Evolutionary conservation across 2,888 invertebrate species (phyloP), one percentile per base, ranked within the genome.

Genomic region (Lumbricus terrestris): DNA sequence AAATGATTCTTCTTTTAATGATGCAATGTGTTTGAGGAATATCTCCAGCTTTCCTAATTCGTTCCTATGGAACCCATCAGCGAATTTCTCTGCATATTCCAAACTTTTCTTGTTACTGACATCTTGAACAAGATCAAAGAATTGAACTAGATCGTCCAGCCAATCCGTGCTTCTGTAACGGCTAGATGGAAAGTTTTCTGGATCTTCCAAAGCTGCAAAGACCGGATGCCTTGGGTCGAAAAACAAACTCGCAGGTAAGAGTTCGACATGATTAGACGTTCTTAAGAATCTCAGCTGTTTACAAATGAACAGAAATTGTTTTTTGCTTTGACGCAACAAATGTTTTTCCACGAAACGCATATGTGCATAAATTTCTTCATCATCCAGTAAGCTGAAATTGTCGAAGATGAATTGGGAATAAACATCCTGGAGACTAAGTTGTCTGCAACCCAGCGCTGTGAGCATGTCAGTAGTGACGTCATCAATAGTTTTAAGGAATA

Each of bases 161-260:
- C 93, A 93, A 35, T 92, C 91, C 90, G 91, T 92, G n/a, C 91
- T 92, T n/a, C 89, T 89, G 90, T 91, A 92, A 20, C 92, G 92
- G 18, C 90, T 18, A n/a, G 92, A 92, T n/a, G 93, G 92, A 82
- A 93, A 92, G 34, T 89, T 88, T n/a, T 85, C 42, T 18, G 88
- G 38, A 23, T 23, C 20, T 83, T 90, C 89, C 18, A 93, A 91
- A 11, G 90, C 90, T 54, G 91, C 91, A 91, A 92, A 93, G 15
- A 93, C 91, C 29, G 91, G 47, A 88, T 93, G 91, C 35, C 91
- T 90, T 18, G 92, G 92, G 82, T 93, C 93, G 85, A 90, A 92
- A 90, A 91, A 92, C 47, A 90, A 82, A 82, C 35, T 40, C 0
- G 91, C 91, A 23, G 91, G 33, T 35, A 83, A 33, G 6, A 83